Evolutionary conservation across 2,888 invertebrate species (phyloP).

Genomic region (Dilophus febrilis): DNA sequence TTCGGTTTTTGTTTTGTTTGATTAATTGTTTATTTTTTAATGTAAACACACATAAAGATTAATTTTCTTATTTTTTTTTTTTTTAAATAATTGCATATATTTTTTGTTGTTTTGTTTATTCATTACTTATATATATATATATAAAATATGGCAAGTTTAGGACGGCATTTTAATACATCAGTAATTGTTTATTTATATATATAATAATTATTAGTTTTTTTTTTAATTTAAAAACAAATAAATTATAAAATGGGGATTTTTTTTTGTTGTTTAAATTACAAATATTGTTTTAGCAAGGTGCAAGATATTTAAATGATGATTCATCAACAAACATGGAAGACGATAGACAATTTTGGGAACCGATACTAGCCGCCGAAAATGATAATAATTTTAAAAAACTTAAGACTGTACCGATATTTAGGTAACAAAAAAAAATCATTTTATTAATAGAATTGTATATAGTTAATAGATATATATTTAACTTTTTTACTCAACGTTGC

Average conservation of each 20-base stretch:
- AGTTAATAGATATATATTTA: too few relatives aligned
- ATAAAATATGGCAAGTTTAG: conserved; percentile 17
- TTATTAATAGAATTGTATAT: too few relatives aligned
- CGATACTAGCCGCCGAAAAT: conserved; percentile 21
- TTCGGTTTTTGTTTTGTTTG: too few relatives aligned
- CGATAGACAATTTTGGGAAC: conserved; percentile 22
- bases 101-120: too few relatives aligned
- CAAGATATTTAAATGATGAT: conserved; percentile 17
- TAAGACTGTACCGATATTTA: conserved; percentile 24
- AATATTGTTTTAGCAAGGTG: conserved; percentile 13
- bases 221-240: not conserved
- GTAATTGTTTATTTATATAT: not conserved
- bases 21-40: too few relatives aligned
- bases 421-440: too few relatives aligned
- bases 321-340: conserved; percentile 9
- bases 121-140: too few relatives aligned
- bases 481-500: too few relatives aligned
- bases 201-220: not conserved
- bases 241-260: not conserved
- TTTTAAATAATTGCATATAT: too few relatives aligned
- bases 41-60: too few relatives aligned
- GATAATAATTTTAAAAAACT: conserved; percentile 20
- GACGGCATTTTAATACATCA: conserved; percentile 13
- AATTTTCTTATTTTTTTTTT: too few relatives aligned
- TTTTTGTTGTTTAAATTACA: not conserved